Evolutionary conservation across 1,140 invertebrate genomes (phyloP).

Genomic region (Pogonognathellus flavescens): DNA sequence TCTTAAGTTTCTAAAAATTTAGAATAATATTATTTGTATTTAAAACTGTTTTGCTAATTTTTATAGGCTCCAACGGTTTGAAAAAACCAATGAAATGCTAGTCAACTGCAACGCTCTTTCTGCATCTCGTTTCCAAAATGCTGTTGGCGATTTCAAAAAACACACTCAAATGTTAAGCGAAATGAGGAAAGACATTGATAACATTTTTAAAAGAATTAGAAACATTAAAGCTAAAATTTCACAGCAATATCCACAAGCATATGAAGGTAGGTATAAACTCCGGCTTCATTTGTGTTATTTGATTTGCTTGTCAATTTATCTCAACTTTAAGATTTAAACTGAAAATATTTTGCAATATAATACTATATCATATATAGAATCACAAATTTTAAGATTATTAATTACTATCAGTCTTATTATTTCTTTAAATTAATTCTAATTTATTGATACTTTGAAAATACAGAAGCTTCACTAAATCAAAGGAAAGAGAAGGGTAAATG

Average conservation of each 20-base stretch:
- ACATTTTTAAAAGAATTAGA: conserved; percentile 75
- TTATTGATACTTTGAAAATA: conserved; percentile 21
- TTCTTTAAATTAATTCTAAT: no score
- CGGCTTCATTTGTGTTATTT: background rate
- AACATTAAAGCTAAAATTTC: conserved; percentile 85
- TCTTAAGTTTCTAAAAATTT: conserved; percentile 34
- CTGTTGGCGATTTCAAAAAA: conserved; percentile 88
- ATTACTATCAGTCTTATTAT: no score
- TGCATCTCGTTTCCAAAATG: conserved; percentile 82
- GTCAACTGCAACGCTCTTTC: conserved; percentile 94
- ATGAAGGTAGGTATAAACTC: conserved; percentile 72
- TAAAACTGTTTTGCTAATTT: conserved; percentile 1
- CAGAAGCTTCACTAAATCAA: conserved; percentile 59
- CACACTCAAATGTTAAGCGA: conserved; percentile 83
- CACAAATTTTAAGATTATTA: no score
- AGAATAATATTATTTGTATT: no score
- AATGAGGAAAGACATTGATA: conserved; percentile 77
- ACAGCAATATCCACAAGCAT: conserved; percentile 89
- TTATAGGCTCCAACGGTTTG: conserved; percentile 91
- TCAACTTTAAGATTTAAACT: background rate
- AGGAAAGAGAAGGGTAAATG: conserved; percentile 59
- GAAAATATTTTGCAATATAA: no score
- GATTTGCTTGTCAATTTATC: background rate
- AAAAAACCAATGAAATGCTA: conserved; percentile 98
- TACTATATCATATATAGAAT: no score